Evolutionary conservation across 2,888 invertebrate genomes (phyloP).

Genomic region (Sepioteuthis lessoniana): DNA sequence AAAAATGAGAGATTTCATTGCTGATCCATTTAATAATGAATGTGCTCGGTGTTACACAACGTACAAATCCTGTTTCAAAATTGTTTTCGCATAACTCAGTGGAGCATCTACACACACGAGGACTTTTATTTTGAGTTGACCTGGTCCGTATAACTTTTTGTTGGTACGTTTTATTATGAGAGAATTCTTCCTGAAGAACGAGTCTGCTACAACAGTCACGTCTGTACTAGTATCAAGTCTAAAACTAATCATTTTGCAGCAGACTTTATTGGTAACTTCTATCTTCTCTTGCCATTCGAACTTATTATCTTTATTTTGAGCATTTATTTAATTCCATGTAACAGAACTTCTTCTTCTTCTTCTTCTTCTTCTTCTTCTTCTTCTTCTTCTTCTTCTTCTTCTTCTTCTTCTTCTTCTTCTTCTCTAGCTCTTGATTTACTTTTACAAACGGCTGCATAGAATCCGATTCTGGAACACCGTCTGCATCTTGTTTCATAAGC

Average conservation of each 20-base stretch:
- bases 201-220: conserved; percentile 39
- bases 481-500: conserved; percentile 46
- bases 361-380: too few relatives aligned
- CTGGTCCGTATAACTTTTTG: conserved; percentile 41
- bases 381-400: too few relatives aligned
- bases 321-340: too few relatives aligned
- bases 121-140: not conserved
- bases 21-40: not conserved
- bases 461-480: conserved; percentile 47
- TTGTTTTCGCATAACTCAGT: not conserved
- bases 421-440: too few relatives aligned
- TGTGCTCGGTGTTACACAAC: too few relatives aligned
- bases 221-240: conserved; percentile 43
- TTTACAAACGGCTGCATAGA: too few relatives aligned
- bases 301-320: too few relatives aligned
- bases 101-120: not conserved
- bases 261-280: not conserved
- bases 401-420: too few relatives aligned
- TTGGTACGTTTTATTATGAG: conserved; percentile 14
- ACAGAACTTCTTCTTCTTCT: too few relatives aligned
- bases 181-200: conserved; percentile 40
- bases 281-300: too few relatives aligned
- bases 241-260: not conserved
- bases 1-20: not conserved
- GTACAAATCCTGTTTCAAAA: not conserved